Evolutionary conservation across 1,140 invertebrate genomes (phyloP).

Genomic region (Drosophila santomea): DNA sequence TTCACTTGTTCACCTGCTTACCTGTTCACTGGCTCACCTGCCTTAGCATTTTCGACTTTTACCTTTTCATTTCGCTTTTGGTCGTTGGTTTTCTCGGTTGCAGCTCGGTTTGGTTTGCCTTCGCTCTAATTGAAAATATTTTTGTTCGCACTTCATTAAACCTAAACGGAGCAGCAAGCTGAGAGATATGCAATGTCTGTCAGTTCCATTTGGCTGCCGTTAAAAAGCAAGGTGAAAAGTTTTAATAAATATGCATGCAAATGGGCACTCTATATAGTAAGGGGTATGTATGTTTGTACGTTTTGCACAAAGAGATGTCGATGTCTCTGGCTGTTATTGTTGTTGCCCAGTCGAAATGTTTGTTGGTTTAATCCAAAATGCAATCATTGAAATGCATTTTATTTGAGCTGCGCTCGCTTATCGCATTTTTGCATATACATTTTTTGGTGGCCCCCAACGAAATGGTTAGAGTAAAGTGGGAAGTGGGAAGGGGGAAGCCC

Average conservation of each 20-base stretch:
- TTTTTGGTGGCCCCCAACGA: slow-evolving; percentile 36
- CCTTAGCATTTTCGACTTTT: slow-evolving; percentile 29
- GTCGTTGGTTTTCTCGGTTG: slow-evolving; percentile 23
- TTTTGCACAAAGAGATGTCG: slow-evolving; percentile 18
- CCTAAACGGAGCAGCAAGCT: slow-evolving; percentile 43
- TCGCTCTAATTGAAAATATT: slow-evolving; percentile 76
- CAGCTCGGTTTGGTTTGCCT: slow-evolving; percentile 21
- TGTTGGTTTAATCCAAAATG: slow-evolving; percentile 73
- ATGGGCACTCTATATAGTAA: no score
- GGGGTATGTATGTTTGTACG: slow-evolving; percentile 3
- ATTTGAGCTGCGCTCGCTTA: slow-evolving; percentile 77
- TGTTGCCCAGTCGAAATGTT: slow-evolving; percentile 4
- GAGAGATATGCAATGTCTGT: slow-evolving; percentile 45
- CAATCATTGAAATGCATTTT: slow-evolving; percentile 82
- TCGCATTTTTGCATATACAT: slow-evolving; percentile 80
- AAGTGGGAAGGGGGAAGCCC: slow-evolving; percentile 21
- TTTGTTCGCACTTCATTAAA: slow-evolving; percentile 81
- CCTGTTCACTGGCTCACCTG: slow-evolving; percentile 42
- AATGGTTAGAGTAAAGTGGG: no score
- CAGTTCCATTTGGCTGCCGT: slow-evolving; percentile 27
- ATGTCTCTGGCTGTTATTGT: slow-evolving; percentile 17
- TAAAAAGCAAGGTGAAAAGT: slow-evolving; percentile 1
- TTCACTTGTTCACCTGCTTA: slow-evolving; percentile 56
- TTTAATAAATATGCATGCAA: slow-evolving; percentile 47
- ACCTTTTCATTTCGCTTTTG: slow-evolving; percentile 20